These are phyloP conservation scores for Talpa occidentalis DNA, from an alignment of 2,113 vertebrate species.

Conservation along the genomic window DNA sequence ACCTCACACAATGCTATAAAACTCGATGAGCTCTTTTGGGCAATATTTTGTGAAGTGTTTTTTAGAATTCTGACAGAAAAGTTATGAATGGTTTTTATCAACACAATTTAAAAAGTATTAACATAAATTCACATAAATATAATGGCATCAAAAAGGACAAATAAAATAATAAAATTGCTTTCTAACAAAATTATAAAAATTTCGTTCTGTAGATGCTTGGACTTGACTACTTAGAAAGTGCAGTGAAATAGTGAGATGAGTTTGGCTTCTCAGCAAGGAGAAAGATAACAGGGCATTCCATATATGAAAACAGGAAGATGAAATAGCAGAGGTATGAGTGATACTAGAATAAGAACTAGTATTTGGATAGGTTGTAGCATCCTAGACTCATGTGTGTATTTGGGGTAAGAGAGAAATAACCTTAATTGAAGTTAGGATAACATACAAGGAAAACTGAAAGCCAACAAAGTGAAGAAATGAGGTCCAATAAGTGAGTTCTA, in stretches of 20 bases:
- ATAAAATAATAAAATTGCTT: not conserved
- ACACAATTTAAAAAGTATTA: not conserved
- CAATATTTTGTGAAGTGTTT: not conserved
- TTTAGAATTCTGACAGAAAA: not conserved
- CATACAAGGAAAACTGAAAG: not conserved
- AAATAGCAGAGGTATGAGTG: not conserved
- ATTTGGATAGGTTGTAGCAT: not conserved
- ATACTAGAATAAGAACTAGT: not conserved
- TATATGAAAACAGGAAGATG: not conserved
- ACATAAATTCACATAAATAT: not conserved
- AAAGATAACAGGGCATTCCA: not conserved
- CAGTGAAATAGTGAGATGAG: not conserved
- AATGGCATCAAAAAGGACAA: not conserved
- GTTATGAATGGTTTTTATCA: not conserved
- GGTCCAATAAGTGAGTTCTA: not conserved
- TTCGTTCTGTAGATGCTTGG: not conserved
- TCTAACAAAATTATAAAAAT: not conserved
- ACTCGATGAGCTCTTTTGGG: not conserved
- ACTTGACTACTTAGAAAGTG: not conserved
- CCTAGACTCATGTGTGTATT: not conserved
- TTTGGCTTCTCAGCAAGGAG: not conserved
- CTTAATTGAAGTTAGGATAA: not conserved
- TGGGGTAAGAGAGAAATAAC: not conserved
- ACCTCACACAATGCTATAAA: not conserved
- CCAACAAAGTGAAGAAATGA: not conserved